Conservation (phyloP, 2,797 vertebrate species). For the Babyrousa celebensis region DNA sequence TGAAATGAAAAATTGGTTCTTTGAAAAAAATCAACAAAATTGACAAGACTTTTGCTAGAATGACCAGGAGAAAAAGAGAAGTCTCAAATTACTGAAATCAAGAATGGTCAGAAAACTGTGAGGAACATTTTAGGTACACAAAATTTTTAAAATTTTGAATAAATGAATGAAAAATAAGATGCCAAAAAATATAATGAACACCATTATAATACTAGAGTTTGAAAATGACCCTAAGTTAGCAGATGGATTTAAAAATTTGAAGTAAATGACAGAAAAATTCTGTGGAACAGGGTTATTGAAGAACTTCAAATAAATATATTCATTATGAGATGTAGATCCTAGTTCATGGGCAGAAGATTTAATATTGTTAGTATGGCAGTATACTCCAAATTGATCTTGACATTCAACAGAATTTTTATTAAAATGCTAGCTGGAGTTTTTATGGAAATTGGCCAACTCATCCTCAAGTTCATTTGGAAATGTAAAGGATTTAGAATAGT, state of each 20-base stretch:
- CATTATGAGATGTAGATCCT: not conserved
- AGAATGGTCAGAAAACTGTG: not conserved
- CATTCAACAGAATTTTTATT: not conserved
- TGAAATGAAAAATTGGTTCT: slow-evolving; percentile 17
- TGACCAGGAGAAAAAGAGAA: slow-evolving; percentile 9
- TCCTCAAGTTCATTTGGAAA: not conserved
- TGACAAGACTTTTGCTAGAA: not conserved
- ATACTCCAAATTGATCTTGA: not conserved
- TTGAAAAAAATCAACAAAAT: slow-evolving; percentile 42
- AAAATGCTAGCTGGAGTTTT: not conserved
- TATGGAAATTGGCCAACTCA: not conserved
- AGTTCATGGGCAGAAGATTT: not conserved
- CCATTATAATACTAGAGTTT: slow-evolving; percentile 11
- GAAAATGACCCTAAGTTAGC: not conserved
- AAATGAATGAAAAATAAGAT: not conserved
- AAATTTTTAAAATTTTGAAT: not conserved
- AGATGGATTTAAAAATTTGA: not conserved
- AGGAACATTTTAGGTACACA: not conserved
- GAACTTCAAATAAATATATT: slow-evolving; percentile 37
- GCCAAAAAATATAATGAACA: not conserved
- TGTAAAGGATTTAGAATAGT: not conserved
- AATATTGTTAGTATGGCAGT: not conserved
- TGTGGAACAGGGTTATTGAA: not conserved
- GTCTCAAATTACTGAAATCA: slow-evolving; percentile 11
- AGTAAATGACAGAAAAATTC: not conserved